Percentiles rank a stretch among this genome's conserved stretches.
Conservation (phyloP, 2,888 invertebrate genomes). For the Ectobius pallidus region DNA sequence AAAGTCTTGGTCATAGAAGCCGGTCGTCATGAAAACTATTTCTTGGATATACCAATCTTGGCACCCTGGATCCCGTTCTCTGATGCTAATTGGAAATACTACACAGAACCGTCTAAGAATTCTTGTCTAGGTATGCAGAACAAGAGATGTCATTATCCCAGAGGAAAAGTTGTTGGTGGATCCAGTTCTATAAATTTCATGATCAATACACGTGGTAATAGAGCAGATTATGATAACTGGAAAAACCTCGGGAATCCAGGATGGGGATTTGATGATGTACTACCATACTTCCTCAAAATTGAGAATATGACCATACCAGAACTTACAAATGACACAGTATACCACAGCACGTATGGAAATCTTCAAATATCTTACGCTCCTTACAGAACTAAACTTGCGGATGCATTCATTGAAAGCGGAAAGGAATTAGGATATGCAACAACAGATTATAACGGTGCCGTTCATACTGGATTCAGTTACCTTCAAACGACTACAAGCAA, state of each 20-base stretch:
- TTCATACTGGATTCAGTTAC: constrained; percentile 53
- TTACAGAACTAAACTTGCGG: constrained; percentile 47
- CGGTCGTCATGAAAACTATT: constrained; percentile 6
- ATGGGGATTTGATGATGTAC: background rate
- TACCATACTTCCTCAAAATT: constrained; percentile 5
- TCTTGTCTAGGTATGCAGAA: constrained; percentile 3
- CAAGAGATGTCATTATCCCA: constrained; percentile 41
- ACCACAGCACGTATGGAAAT: constrained; percentile 43
- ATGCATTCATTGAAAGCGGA: constrained; percentile 48
- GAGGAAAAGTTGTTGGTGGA: constrained; percentile 53
- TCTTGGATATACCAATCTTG: constrained; percentile 15
- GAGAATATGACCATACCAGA: constrained; percentile 50
- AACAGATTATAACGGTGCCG: constrained; percentile 52
- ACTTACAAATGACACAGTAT: constrained; percentile 48
- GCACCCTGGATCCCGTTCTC: background rate
- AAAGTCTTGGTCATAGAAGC: constrained; percentile 30
- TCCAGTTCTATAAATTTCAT: background rate
- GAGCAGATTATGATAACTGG: background rate
- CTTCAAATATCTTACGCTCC: constrained; percentile 48
- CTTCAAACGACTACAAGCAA: constrained; percentile 54
- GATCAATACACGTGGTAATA: background rate
- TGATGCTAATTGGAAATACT: constrained; percentile 23
- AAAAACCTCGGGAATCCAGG: background rate
- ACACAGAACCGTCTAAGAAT: background rate
- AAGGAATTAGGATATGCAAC: constrained; percentile 48